phyloP scores from a whole-genome alignment of 2,113 vertebrate species.

The Pluvianellus socialis region DNA sequence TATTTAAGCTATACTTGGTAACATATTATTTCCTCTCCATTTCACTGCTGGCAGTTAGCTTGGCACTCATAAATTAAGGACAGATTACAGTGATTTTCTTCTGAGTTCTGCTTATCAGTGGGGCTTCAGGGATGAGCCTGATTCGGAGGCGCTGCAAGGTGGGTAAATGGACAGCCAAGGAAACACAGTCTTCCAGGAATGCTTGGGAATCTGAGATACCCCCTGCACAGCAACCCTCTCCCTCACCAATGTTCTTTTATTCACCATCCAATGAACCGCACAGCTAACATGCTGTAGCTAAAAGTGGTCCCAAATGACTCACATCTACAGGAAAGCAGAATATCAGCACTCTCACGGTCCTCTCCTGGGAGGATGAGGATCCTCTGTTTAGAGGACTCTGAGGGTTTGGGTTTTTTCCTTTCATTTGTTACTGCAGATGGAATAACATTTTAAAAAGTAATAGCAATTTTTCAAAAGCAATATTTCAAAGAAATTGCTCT shows the following conservation, averaged over 20 bases:
- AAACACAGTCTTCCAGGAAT: not conserved
- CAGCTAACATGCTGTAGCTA: not conserved
- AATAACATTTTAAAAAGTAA: slow-evolving; percentile 1
- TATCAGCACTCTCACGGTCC: not conserved
- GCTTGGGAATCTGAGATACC: not conserved
- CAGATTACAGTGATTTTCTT: slow-evolving; percentile 66
- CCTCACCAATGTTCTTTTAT: not conserved
- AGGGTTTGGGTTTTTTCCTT: not conserved
- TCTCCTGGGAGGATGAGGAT: not conserved
- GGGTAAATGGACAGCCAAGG: not conserved
- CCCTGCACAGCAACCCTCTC: not conserved
- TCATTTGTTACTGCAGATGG: not conserved
- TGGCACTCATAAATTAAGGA: slow-evolving; percentile 58
- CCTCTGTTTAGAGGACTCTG: not conserved
- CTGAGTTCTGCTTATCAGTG: slow-evolving; percentile 43
- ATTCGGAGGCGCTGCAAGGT: not conserved
- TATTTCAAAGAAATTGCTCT: slow-evolving; percentile 9
- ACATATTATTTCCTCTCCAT: slow-evolving; percentile 56
- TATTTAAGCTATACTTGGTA: slow-evolving; percentile 57
- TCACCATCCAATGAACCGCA: not conserved
- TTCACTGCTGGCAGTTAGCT: slow-evolving; percentile 22
- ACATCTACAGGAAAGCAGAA: not conserved
- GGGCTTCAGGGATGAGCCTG: slow-evolving; percentile 44
- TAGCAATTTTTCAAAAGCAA: not conserved
- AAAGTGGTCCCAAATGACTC: not conserved